Evolutionary conservation across 1,140 invertebrate genomes (phyloP).

Genomic region (Dryas iulia): DNA sequence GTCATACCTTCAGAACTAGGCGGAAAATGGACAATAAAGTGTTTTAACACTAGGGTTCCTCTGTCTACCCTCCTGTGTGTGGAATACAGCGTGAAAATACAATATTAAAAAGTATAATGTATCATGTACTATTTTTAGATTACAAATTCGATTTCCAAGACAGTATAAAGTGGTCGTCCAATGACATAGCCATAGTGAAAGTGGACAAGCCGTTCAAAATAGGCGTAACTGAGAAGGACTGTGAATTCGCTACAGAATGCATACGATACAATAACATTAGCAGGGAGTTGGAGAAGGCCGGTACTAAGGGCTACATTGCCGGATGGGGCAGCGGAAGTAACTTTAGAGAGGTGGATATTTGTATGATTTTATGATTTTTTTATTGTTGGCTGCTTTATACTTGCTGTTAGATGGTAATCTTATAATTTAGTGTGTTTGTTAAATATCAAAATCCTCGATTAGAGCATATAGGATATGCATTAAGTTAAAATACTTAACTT

Average conservation of each 20-base stretch:
- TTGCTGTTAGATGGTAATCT: background rate
- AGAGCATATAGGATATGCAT: too few relatives aligned
- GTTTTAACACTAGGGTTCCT: too few relatives aligned
- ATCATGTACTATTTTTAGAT: constrained; percentile 41
- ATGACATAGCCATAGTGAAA: constrained; percentile 72
- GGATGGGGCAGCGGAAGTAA: constrained; percentile 69
- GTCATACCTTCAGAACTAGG: too few relatives aligned
- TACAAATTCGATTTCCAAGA: constrained; percentile 76
- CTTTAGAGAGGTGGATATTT: constrained; percentile 61
- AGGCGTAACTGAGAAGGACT: constrained; percentile 56
- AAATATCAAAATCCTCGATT: too few relatives aligned
- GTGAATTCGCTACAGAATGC: constrained; percentile 54
- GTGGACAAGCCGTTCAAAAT: constrained; percentile 68
- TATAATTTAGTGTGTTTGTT: too few relatives aligned
- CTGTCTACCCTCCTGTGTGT: too few relatives aligned
- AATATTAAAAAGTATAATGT: too few relatives aligned
- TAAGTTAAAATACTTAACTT: background rate
- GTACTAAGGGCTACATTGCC: constrained; percentile 65
- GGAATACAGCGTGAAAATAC: too few relatives aligned
- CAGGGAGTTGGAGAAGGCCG: constrained; percentile 62
- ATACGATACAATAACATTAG: constrained; percentile 66
- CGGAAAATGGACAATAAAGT: too few relatives aligned
- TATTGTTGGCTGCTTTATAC: background rate
- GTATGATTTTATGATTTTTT: background rate
- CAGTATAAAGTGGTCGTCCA: constrained; percentile 72